Base-by-base conservation (phyloP, 2,888 invertebrate genomes). In the Thumatha senex region DNA sequence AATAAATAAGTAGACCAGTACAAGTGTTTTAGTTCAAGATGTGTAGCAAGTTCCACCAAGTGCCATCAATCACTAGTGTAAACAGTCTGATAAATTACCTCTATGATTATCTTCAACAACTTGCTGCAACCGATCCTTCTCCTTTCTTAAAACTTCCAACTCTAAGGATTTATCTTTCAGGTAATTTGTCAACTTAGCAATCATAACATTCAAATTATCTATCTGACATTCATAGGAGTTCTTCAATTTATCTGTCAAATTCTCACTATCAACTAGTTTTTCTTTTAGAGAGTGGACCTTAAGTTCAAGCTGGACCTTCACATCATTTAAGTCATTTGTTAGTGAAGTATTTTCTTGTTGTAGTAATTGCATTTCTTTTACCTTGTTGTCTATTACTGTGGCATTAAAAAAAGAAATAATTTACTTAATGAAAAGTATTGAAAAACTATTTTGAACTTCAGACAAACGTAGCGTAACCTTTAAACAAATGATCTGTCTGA, bases 241-340 rank as follows among this genome's bases (percentile, higher is more conserved):
- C 59, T 82, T 86, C 45, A 86, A 56, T 58, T 83, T 82, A 1
- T 86, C 84, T 0, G 84, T 82, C 40, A 86, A 61, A 54, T 74
- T 65, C 56, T 82, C 84, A 48, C 81, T 86, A 34, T 84, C 82
- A 33, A 76, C 66, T 0, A 84, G 69, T 68, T 82, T 86, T 45
- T 84, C 86, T 48, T 82, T 80, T 4, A 86, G 56, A 0, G 86
- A 85, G 48, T 84, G 79, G 0, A 85, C 82, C 71, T 84, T 84
- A 0, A 76, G 51, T 41, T 86, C 84, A 11, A 86, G 59, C 54
- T 86, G 80, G 11, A 78, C 51, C 67, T 81, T 85, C 0, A 82
- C 75, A 31, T 80, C 72, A n/a, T 74, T 78, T 31, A 85, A 61
- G 46, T 83, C 78, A 38, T 73, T 72, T 13, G 67, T 70, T 7